phyloP scores from a whole-genome alignment of 2,797 vertebrate species.

The Sebastes itinus region DNA sequence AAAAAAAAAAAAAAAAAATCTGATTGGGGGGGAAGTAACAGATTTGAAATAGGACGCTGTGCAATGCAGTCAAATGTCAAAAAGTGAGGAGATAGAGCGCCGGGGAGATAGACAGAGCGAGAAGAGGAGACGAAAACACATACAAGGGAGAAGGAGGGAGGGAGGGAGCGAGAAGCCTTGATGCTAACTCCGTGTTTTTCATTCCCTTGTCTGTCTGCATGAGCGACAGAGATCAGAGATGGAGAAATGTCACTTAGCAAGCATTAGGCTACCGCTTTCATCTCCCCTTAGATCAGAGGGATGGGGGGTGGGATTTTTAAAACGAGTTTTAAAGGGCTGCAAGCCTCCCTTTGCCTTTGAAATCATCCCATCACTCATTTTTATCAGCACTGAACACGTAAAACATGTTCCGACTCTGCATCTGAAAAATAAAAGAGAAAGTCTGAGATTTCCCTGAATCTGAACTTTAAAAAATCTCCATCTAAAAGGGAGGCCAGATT shows the following conservation, averaged over 20 bases:
- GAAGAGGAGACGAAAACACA: conserved; percentile 34
- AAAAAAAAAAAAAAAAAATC: neutral
- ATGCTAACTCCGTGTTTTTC: conserved; percentile 47
- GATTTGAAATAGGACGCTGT: conserved; percentile 32
- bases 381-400: conserved; percentile 72
- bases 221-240: conserved; percentile 74
- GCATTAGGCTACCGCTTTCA: conserved; percentile 73
- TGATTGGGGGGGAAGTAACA: conserved; percentile 15
- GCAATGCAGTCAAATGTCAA: conserved; percentile 54
- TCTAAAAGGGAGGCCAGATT: conserved; percentile 15
- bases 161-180: conserved; percentile 42
- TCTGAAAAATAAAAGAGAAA: conserved; percentile 21
- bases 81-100: conserved; percentile 33
- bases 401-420: conserved; percentile 47
- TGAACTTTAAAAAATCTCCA: conserved; percentile 56
- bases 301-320: conserved; percentile 52
- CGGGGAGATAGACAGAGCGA: conserved; percentile 9
- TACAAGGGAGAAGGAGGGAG: conserved; percentile 16
- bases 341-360: conserved; percentile 68
- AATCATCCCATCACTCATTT: conserved; percentile 72
- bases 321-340: conserved; percentile 64
- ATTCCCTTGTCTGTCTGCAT: conserved; percentile 59
- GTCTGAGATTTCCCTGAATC: conserved; percentile 30
- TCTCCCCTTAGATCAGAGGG: conserved; percentile 68
- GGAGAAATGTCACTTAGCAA: conserved; percentile 78